These are phyloP conservation scores for Aurelia aurita DNA, from an alignment of 30 jellyfish, hydroid and myxozoan species.

Conservation along the genomic window DNA sequence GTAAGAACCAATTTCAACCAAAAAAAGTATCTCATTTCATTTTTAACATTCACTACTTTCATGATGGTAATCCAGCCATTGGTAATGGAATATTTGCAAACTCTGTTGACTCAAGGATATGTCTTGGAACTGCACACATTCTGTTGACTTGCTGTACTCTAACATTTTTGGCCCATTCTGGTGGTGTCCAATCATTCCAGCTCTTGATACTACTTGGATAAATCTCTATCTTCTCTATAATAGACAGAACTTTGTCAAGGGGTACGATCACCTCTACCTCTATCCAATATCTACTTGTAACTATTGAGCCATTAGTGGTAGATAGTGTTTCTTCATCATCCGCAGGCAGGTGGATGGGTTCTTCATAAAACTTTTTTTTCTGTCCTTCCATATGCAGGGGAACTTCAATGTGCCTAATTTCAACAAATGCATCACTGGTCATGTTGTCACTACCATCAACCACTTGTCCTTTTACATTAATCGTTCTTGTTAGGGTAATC, in stretches of 20 bases:
- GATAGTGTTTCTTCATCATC: slow-evolving; percentile 12
- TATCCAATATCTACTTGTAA: slow-evolving; percentile 37
- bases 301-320: slow-evolving; percentile 28
- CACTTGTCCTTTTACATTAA: slow-evolving; percentile 10
- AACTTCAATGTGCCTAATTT: not conserved
- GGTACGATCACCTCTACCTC: slow-evolving; percentile 60
- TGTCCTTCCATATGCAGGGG: slow-evolving; percentile 37
- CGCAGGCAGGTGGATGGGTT: not conserved
- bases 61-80: slow-evolving; percentile 16
- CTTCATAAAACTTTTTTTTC: slow-evolving; percentile 14
- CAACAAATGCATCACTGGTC: slow-evolving; percentile 38
- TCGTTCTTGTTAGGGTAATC: slow-evolving; percentile 35
- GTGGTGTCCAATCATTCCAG: slow-evolving; percentile 58
- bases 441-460: slow-evolving; percentile 6
- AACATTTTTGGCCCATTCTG: slow-evolving; percentile 49
- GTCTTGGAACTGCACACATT: slow-evolving; percentile 38
- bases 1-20: too few relatives aligned
- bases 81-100: slow-evolving; percentile 58
- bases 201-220: slow-evolving; percentile 25
- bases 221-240: slow-evolving; percentile 25
- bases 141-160: slow-evolving; percentile 2
- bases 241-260: slow-evolving; percentile 39
- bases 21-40: too few relatives aligned
- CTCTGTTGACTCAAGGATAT: slow-evolving; percentile 37
- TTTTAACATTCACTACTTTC: too few relatives aligned